Base-by-base conservation (phyloP, 2,113 vertebrate species). In the Cephalopholis sonnerati region DNA sequence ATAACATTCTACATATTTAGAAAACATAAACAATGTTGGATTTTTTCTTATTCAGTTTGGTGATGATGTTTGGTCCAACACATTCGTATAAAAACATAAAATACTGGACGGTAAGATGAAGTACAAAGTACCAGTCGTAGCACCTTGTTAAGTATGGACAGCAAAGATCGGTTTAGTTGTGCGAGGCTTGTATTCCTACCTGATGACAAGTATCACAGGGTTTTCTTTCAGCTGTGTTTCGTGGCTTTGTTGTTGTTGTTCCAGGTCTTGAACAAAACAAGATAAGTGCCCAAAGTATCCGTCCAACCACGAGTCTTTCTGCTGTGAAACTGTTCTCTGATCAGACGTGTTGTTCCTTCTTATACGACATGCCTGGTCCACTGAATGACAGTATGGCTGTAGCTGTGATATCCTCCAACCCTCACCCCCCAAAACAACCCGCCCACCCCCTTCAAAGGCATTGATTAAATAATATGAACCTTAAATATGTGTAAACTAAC, bases 401-500 rank as follows among this genome's bases (percentile, higher is more conserved):
- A 44, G 41, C 83, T 71, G 85, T 91, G n/a, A 67, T 54, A 22
- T 50, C 70, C 39, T 29, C 80, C 55, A 7, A 17, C 25, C 50
- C 48, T 20, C 25, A 25, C 46, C 72, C 39, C 71, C 32, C 44
- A 44, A 44, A 44, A 44, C 13, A 2, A 10, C 25, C 67, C 59
- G 3, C 62, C 77, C 55, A 3, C 32, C 53, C 51, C 18, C 55
- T 27, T 80, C 32, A 66, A 83, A 86, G 71, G 69, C 79, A 70
- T 81, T 69, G 89, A 96, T 96, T 96, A 95, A 95, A 96, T 96
- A 96, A 96, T 94, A 96, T 93, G 94, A 76, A 88, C 86, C 95
- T 96, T 95, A 96, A 95, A 96, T 95, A 96, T 93, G 88, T 95
- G 94, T 92, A 89, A 96, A 95, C 94, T 86, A 69, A 72, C 72